Evolutionary conservation across 2,113 vertebrate species (phyloP).

Genomic region (Polypterus bichir): DNA sequence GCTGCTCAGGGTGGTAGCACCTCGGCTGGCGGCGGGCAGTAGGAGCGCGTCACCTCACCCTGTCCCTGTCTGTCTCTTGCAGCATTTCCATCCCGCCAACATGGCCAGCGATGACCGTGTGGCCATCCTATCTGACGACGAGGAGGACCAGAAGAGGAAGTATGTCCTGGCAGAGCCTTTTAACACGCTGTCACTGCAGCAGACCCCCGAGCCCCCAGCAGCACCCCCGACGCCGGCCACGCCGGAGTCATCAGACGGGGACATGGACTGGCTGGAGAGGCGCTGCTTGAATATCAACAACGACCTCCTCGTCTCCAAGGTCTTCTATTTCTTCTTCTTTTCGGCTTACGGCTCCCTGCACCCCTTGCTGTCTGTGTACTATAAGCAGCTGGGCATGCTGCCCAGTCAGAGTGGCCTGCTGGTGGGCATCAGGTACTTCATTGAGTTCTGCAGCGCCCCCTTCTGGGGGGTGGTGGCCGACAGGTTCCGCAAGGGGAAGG

Average conservation of each 20-base stretch:
- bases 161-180: slow-evolving; percentile 77
- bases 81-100: slow-evolving; percentile 12
- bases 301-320: slow-evolving; percentile 82
- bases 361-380: slow-evolving; percentile 83
- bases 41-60: too few relatives aligned
- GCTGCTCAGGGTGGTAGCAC: too few relatives aligned
- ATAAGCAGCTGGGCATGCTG: slow-evolving; percentile 90
- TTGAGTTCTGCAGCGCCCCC: slow-evolving; percentile 95
- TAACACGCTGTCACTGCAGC: slow-evolving; percentile 52
- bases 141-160: slow-evolving; percentile 86
- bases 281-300: slow-evolving; percentile 76
- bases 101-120: slow-evolving; percentile 87
- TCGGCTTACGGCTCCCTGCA: slow-evolving; percentile 91
- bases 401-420: slow-evolving; percentile 82
- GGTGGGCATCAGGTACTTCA: slow-evolving; percentile 92
- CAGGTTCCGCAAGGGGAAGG: slow-evolving; percentile 84
- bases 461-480: slow-evolving; percentile 96
- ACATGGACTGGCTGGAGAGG: slow-evolving; percentile 71
- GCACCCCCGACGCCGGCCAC: slow-evolving; percentile 32
- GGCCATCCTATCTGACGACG: slow-evolving; percentile 86
- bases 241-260: slow-evolving; percentile 31
- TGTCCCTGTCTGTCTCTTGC: too few relatives aligned
- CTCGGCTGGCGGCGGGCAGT: too few relatives aligned
- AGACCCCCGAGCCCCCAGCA: slow-evolving; percentile 19
- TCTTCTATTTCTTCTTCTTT: slow-evolving; percentile 98